A percentile compares a stretch with the other conserved stretches of the same genome.
phyloP scores from a whole-genome alignment of 2,888 invertebrate species.

The Monochamus alternatus region DNA sequence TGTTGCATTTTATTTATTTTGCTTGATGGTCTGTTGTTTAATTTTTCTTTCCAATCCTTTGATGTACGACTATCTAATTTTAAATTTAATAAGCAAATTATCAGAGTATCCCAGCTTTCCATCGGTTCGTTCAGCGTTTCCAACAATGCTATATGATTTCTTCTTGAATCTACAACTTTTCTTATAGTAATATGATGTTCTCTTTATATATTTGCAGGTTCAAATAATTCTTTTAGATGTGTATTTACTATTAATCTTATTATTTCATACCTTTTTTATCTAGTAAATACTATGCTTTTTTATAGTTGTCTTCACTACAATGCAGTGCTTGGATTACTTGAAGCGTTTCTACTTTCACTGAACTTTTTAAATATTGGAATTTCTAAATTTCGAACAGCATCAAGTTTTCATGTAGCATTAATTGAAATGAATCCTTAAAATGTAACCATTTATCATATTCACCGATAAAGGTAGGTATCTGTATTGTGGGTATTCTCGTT shows the following conservation, averaged over 20 bases:
- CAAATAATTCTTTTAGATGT: not conserved
- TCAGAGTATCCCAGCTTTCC: not conserved
- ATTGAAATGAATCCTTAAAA: constrained; percentile 9
- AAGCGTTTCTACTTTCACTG: not conserved
- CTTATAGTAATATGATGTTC: constrained; percentile 1
- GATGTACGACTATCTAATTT: not conserved
- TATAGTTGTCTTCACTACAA: not conserved
- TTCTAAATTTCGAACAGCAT: not conserved
- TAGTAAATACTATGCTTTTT: not conserved
- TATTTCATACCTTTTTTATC: not conserved
- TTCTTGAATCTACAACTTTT: not conserved
- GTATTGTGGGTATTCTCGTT: not conserved
- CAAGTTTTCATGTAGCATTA: not conserved
- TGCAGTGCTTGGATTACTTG: constrained; percentile 5
- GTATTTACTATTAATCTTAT: not conserved
- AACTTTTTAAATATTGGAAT: constrained; percentile 5
- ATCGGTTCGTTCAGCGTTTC: not conserved
- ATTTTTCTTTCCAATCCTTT: not conserved
- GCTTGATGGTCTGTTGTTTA: not conserved
- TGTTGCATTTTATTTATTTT: not conserved
- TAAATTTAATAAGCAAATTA: not conserved
- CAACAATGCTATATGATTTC: not conserved
- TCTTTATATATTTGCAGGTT: not conserved
- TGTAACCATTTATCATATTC: constrained; percentile 1
- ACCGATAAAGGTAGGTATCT: not conserved